Percentiles rank a stretch among this genome's conserved stretches.
Conservation (phyloP, 2,113 vertebrate species). For the Tragulus kanchil region DNA sequence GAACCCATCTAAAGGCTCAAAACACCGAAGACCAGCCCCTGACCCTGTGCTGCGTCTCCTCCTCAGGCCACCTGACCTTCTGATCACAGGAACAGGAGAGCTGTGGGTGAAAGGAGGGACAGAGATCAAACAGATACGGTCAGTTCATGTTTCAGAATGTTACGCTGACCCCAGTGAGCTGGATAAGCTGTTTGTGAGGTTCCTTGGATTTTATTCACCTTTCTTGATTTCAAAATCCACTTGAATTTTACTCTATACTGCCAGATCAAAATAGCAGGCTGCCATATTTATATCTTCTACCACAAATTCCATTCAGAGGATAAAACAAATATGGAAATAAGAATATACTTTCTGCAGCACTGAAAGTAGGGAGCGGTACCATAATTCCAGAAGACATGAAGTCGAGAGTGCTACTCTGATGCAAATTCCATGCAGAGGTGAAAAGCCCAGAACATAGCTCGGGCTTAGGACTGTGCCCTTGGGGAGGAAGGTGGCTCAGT, state of each 20-base stretch:
- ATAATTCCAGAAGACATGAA: rapidly evolving
- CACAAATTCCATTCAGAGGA: not conserved
- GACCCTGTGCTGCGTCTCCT: not conserved
- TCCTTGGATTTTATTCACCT: not conserved
- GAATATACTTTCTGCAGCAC: not conserved
- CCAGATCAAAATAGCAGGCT: not conserved
- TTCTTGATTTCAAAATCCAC: not conserved
- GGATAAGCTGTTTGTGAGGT: not conserved
- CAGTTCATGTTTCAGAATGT: rapidly evolving
- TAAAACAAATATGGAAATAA: not conserved
- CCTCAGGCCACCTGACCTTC: not conserved
- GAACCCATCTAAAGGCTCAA: not conserved
- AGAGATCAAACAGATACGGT: not conserved
- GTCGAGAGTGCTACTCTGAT: rapidly evolving
- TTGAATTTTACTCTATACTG: not conserved
- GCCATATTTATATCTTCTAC: too few species aligned
- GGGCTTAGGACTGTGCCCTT: too few species aligned
- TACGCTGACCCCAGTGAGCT: not conserved
- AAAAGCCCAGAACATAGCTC: not conserved
- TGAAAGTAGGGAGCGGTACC: rapidly evolving
- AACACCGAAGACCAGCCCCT: rapidly evolving
- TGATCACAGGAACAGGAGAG: not conserved
- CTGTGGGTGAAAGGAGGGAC: rapidly evolving
- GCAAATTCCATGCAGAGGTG: rapidly evolving
- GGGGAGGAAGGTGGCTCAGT: not conserved